A percentile compares a stretch with the other conserved stretches of the same genome.
These are phyloP conservation scores for Scytalopus superciliaris DNA, from an alignment of 2,113 vertebrate species.

Conservation along the genomic window DNA sequence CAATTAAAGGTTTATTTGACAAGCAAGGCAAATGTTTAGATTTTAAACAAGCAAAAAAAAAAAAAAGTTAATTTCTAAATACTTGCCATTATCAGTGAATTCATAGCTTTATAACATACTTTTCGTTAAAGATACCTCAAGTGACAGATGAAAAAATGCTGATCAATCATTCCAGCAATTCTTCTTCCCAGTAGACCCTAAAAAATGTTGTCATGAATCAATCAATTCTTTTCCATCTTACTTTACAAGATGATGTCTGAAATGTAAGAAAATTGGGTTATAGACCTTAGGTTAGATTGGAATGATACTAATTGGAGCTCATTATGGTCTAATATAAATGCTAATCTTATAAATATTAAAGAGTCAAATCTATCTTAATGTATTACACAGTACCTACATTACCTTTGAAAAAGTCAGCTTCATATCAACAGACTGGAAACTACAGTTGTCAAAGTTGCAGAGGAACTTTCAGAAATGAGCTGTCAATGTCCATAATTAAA, in stretches of 20 bases:
- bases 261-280: conserved; percentile 69
- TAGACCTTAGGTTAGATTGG: conserved; percentile 60
- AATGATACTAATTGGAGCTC: conserved; percentile 71
- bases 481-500: not conserved
- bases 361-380: conserved; percentile 61
- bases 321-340: conserved; percentile 73
- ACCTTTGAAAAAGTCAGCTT: conserved; percentile 54
- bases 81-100: conserved; percentile 17
- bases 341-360: conserved; percentile 74
- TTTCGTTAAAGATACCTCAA: conserved; percentile 39
- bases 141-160: conserved; percentile 62
- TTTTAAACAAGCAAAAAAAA: conserved; percentile 16
- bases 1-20: conserved; percentile 54
- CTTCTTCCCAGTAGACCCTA: conserved; percentile 58
- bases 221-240: conserved; percentile 63
- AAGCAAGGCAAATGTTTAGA: conserved; percentile 42
- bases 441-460: conserved; percentile 30
- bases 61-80: not conserved
- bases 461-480: conserved; percentile 10
- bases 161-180: conserved; percentile 66
- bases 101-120: not conserved
- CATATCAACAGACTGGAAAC: conserved; percentile 48
- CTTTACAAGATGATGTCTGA: conserved; percentile 58
- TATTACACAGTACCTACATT: conserved; percentile 50
- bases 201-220: conserved; percentile 69